Evolutionary conservation across 2,113 vertebrate species (phyloP).

Genomic region (Erythrocercus mccallii): DNA sequence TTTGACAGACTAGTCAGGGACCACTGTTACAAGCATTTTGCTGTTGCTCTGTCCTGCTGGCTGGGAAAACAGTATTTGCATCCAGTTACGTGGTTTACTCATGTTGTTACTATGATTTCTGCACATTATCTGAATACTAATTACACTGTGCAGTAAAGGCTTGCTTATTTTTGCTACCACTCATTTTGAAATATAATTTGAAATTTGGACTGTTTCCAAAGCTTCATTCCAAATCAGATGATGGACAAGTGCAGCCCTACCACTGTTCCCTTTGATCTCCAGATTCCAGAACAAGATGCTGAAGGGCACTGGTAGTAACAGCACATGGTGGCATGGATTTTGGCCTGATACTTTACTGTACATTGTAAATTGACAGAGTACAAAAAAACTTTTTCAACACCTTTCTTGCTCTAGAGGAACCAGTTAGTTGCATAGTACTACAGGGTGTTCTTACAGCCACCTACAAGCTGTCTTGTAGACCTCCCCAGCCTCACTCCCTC

Average conservation of each 20-base stretch:
- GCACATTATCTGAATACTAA: background rate
- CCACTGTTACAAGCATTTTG: background rate
- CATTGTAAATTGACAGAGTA: background rate
- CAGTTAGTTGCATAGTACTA: background rate
- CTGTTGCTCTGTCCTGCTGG: background rate
- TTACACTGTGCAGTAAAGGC: fast-evolving
- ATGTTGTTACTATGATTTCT: background rate
- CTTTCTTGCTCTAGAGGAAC: background rate
- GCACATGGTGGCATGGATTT: fast-evolving
- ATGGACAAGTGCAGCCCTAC: background rate
- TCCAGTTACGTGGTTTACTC: background rate
- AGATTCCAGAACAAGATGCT: background rate
- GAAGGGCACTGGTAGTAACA: background rate
- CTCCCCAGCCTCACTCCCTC: background rate
- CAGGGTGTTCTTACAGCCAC: background rate
- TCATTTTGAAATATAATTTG: background rate
- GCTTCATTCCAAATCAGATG: background rate
- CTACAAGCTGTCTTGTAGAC: background rate
- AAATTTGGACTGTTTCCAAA: background rate
- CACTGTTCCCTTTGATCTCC: background rate
- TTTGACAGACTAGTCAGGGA: background rate
- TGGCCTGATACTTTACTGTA: background rate
- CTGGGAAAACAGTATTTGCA: background rate
- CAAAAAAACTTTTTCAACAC: background rate
- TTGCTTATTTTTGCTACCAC: background rate